Evolutionary conservation across 35 echinoderm and acorn worm species (phyloP).

Genomic region (Apostichopus parvimensis): DNA sequence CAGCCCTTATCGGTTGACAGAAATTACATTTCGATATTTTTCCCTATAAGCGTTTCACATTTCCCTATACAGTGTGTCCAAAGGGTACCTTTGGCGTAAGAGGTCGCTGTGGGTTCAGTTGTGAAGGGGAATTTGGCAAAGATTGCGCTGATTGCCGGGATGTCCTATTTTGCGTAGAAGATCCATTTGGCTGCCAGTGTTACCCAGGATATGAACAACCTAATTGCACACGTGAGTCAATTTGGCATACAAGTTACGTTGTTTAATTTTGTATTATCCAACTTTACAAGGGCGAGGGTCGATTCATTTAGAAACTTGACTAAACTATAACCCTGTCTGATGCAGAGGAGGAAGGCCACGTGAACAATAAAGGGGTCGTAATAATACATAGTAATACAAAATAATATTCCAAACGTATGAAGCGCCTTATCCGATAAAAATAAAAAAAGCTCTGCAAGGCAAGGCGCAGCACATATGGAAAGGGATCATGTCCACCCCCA

Average conservation of each 20-base stretch:
- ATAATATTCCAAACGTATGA: no score
- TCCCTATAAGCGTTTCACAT: background rate
- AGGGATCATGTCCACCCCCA: no score
- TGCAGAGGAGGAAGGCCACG: no score
- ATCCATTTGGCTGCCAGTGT: constrained; percentile 27
- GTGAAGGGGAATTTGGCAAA: background rate
- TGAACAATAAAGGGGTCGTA: no score
- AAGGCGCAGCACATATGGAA: no score
- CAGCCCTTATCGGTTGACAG: no score
- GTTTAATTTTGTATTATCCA: background rate
- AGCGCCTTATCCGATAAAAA: no score
- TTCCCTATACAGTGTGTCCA: background rate
- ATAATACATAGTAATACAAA: no score
- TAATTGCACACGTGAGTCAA: constrained; percentile 13
- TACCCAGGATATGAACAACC: constrained; percentile 28
- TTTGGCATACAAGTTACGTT: background rate
- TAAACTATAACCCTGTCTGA: no score
- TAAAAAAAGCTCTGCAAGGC: no score
- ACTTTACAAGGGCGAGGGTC: no score
- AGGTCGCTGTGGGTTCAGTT: background rate
- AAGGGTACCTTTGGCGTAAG: background rate
- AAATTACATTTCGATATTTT: background rate
- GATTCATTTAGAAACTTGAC: no score
- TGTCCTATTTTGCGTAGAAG: constrained; percentile 2
- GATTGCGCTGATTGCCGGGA: background rate